phyloP scores from a whole-genome alignment of 2,113 vertebrate species.

The Hyaena hyaena region DNA sequence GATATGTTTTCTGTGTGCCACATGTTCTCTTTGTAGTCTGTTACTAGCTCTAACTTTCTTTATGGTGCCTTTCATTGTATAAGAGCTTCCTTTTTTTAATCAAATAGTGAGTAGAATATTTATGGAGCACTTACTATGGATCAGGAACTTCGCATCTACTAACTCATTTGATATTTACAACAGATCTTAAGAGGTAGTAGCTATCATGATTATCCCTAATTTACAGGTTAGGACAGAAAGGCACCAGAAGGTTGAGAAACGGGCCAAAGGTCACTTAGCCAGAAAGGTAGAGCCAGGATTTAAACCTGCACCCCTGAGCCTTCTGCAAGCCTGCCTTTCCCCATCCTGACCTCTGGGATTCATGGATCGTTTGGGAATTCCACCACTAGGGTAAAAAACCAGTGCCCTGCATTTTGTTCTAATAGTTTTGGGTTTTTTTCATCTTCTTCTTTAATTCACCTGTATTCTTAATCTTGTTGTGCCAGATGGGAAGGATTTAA shows the following conservation, averaged over 20 bases:
- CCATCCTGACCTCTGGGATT: background rate
- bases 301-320: background rate
- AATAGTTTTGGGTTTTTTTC: background rate
- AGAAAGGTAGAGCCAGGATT: background rate
- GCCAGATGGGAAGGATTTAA: background rate
- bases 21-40: background rate
- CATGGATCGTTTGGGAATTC: background rate
- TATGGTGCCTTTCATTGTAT: background rate
- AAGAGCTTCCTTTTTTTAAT: background rate
- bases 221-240: background rate
- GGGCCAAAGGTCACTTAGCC: background rate
- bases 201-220: background rate
- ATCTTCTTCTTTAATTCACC: background rate
- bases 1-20: background rate
- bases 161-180: background rate
- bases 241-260: background rate
- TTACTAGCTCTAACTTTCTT: background rate
- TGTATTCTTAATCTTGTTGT: slow-evolving; percentile 19
- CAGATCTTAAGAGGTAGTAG: background rate
- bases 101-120: background rate
- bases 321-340: background rate
- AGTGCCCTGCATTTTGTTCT: background rate
- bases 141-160: background rate
- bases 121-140: background rate
- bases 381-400: background rate